Evolutionary conservation across 2,113 vertebrate genomes (phyloP).

Genomic region (Pyxicephalus adspersus): DNA sequence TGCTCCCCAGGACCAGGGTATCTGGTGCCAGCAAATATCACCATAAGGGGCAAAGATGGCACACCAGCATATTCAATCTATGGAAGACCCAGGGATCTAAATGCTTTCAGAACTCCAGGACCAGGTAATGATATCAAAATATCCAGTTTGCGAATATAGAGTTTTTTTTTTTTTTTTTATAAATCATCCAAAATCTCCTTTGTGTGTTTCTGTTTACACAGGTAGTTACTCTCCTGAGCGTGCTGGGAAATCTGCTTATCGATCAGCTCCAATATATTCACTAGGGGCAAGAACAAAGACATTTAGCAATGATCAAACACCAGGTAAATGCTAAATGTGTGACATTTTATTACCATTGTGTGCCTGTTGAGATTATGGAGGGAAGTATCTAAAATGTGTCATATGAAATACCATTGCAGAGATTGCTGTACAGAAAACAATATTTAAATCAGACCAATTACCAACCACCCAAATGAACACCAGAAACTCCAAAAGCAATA

Average conservation of each 20-base stretch:
- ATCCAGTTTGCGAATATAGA: background rate
- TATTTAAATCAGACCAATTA: too few species aligned
- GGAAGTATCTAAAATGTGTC: too few species aligned
- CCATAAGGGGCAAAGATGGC: slow-evolving; percentile 68
- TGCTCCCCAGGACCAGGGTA: slow-evolving; percentile 80
- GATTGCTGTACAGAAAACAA: too few species aligned
- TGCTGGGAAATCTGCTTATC: slow-evolving; percentile 66
- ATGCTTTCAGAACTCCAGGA: slow-evolving; percentile 72
- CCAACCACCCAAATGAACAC: too few species aligned
- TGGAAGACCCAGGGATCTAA: slow-evolving; percentile 68
- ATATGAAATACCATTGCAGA: too few species aligned
- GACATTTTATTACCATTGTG: too few species aligned
- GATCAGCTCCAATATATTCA: slow-evolving; percentile 73
- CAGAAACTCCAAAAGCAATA: too few species aligned
- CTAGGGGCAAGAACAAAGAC: slow-evolving; percentile 72
- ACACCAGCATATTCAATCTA: slow-evolving; percentile 77
- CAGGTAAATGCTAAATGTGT: slow-evolving; percentile 70
- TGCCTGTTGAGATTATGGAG: too few species aligned
- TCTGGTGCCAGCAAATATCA: slow-evolving; percentile 76
- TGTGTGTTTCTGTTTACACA: slow-evolving; percentile 57
- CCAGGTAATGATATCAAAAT: slow-evolving; percentile 71
- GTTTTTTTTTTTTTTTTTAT: background rate
- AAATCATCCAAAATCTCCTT: background rate
- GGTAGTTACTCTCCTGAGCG: slow-evolving; percentile 79
- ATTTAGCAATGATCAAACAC: slow-evolving; percentile 62